Percentiles rank a stretch among this genome's conserved stretches.
Evolutionary conservation across 2,888 invertebrate species (phyloP).

Genomic region (Pseudolycoriella hygida): DNA sequence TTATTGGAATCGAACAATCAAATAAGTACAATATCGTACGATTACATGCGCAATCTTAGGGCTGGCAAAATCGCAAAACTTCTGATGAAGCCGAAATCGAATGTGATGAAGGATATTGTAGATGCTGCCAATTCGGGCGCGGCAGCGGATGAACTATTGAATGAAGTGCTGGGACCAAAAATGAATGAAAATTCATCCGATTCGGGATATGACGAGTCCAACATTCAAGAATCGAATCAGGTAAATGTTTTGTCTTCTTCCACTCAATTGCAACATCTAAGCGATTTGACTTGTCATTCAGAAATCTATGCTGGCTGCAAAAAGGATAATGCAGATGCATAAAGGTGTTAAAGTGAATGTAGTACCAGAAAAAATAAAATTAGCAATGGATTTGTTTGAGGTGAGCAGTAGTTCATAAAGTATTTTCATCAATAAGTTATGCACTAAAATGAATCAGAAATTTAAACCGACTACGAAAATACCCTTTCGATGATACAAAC

Average conservation of each 20-base stretch:
- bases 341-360: too few species aligned
- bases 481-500: too few species aligned
- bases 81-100: constrained; percentile 14
- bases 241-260: constrained; percentile 9
- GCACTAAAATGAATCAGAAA: too few species aligned
- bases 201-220: constrained; percentile 48
- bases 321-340: too few species aligned
- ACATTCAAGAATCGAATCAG: constrained; percentile 14
- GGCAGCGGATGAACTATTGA: constrained; percentile 1
- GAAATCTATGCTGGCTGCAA: too few species aligned
- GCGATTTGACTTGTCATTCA: too few species aligned
- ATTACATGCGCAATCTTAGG: constrained; percentile 18
- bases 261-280: background rate
- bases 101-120: constrained; percentile 13
- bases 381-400: too few species aligned
- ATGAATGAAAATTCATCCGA: constrained; percentile 51
- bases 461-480: too few species aligned
- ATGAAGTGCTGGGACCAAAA: constrained; percentile 21
- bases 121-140: background rate
- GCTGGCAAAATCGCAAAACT: constrained; percentile 18
- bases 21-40: background rate
- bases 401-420: too few species aligned
- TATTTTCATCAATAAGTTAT: too few species aligned
- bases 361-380: too few species aligned
- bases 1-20: constrained; percentile 1